phyloP scores from a whole-genome alignment of 1,140 invertebrate species.

The Eubasilissa regina region DNA sequence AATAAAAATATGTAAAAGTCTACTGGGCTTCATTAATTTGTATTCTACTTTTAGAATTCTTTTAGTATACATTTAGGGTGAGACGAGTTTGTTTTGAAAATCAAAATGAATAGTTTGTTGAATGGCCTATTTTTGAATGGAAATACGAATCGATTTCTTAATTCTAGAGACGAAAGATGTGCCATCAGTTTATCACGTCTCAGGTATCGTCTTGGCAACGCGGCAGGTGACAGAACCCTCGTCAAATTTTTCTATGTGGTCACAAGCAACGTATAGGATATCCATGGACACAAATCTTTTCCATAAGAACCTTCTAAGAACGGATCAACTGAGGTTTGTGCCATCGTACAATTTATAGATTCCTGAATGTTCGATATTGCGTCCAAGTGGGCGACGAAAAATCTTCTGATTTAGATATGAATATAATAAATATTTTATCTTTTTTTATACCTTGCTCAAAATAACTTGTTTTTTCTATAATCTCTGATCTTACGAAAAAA shows the following conservation, averaged over 20 bases:
- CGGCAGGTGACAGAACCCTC: background rate
- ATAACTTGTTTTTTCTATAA: no score
- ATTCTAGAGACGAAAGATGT: background rate
- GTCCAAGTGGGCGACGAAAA: no score
- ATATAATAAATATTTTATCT: no score
- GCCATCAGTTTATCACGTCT: background rate
- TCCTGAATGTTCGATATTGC: no score
- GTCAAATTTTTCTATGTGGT: background rate
- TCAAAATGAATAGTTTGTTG: no score
- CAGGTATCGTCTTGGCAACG: background rate
- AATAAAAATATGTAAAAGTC: no score
- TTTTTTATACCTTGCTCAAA: no score
- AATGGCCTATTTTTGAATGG: no score
- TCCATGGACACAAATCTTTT: background rate
- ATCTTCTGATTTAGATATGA: no score
- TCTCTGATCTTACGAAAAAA: no score
- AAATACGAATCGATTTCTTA: no score
- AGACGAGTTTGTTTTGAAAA: background rate
- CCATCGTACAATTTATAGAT: conserved; percentile 1
- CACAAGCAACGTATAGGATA: background rate
- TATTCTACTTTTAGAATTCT: background rate
- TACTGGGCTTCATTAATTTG: no score
- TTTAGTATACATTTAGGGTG: background rate
- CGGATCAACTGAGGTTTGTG: conserved; percentile 2
- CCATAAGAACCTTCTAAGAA: background rate